These are phyloP conservation scores for Chirona hameri DNA, from an alignment of 2,888 invertebrate species.

Conservation along the genomic window DNA sequence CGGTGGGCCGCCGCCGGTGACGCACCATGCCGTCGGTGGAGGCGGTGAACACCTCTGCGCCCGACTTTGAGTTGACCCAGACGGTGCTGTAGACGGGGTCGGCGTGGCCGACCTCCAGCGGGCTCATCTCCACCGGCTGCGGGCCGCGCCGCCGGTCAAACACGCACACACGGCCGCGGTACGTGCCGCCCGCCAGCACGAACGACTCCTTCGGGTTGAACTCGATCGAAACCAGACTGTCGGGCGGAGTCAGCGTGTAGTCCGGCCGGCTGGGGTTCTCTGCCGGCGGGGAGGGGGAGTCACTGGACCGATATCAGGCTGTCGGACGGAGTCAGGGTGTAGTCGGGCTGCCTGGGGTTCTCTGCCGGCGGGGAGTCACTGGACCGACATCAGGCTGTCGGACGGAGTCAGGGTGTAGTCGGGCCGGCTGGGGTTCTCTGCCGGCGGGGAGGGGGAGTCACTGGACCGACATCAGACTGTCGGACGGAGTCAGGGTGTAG, in stretches of 20 bases:
- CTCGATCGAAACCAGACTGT: constrained; percentile 71
- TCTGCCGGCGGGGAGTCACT: too few relatives aligned
- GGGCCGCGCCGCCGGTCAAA: constrained; percentile 84
- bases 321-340: too few relatives aligned
- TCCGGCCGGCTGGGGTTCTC: too few relatives aligned
- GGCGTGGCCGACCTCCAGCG: constrained; percentile 76
- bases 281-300: too few relatives aligned
- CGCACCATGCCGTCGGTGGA: constrained; percentile 91
- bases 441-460: too few relatives aligned
- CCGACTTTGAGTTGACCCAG: constrained; percentile 92
- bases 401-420: too few relatives aligned
- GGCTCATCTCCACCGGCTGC: constrained; percentile 71
- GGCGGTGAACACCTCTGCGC: constrained; percentile 89
- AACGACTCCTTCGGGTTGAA: constrained; percentile 80
- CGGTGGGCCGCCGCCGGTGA: too few relatives aligned
- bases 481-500: too few relatives aligned
- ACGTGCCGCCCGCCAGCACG: constrained; percentile 52
- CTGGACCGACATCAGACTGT: too few relatives aligned
- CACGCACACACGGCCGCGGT: constrained; percentile 56
- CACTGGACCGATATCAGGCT: too few relatives aligned
- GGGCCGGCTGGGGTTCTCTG: constrained; percentile 50
- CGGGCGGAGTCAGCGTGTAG: constrained; percentile 47
- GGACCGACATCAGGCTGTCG: too few relatives aligned
- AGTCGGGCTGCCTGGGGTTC: too few relatives aligned
- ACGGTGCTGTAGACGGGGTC: constrained; percentile 83